Conservation (phyloP, 2,113 vertebrate genomes). For the Calonectris borealis region DNA sequence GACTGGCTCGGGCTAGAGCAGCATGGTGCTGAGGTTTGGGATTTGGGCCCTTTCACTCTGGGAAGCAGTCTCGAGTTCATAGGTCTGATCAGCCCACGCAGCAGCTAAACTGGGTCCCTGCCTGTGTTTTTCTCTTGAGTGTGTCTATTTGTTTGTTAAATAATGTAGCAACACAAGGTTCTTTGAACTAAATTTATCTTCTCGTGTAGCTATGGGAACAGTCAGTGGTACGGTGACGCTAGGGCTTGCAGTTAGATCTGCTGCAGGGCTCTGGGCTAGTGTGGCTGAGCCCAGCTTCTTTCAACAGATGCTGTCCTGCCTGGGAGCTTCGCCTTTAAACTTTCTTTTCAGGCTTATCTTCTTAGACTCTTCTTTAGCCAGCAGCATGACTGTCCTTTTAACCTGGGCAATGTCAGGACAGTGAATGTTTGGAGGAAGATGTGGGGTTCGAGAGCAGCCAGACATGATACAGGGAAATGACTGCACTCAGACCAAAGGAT, state of each 20-base stretch:
- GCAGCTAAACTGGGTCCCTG: conserved; percentile 24
- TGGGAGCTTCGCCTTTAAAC: not conserved
- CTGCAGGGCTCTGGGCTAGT: not conserved
- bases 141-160: conserved; percentile 44
- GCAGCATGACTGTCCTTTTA: not conserved
- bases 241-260: not conserved
- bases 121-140: not conserved
- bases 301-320: not conserved
- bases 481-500: not conserved
- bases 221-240: not conserved
- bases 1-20: not conserved
- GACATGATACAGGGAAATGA: rapidly evolving
- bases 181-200: conserved; percentile 24
- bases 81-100: not conserved
- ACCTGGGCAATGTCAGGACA: rapidly evolving
- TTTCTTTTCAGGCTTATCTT: not conserved
- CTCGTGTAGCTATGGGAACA: conserved; percentile 21
- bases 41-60: not conserved
- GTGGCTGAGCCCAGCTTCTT: not conserved
- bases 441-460: not conserved
- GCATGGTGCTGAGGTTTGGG: not conserved
- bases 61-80: not conserved
- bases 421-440: not conserved
- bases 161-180: conserved; percentile 28
- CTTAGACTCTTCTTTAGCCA: not conserved